Conservation (phyloP, 2,113 vertebrate genomes). For the Rhinolophus ferrumequinum region DNA sequence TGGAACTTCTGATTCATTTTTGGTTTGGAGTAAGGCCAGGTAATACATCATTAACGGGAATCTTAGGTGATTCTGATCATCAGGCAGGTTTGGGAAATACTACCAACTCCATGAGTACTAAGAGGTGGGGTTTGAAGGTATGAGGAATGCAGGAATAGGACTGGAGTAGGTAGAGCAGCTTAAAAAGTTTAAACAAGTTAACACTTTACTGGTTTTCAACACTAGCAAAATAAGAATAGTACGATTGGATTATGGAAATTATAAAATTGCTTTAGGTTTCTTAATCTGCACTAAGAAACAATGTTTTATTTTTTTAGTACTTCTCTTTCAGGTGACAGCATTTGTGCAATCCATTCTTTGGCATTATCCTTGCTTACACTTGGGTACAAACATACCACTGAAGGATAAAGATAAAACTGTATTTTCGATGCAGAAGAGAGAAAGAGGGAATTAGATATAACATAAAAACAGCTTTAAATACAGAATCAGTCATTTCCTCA, state of each 20-base stretch:
- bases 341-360: slow-evolving; percentile 1
- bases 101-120: background rate
- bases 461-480: background rate
- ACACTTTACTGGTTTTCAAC: slow-evolving; percentile 15
- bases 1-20: slow-evolving; percentile 56
- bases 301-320: background rate
- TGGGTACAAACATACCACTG: background rate
- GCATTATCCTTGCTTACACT: slow-evolving; percentile 53
- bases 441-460: slow-evolving; percentile 54
- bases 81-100: slow-evolving; percentile 29
- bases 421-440: slow-evolving; percentile 34
- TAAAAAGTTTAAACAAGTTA: background rate
- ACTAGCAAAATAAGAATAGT: slow-evolving; percentile 20
- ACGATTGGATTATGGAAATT: slow-evolving; percentile 55
- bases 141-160: background rate
- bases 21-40: background rate
- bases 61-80: slow-evolving; percentile 50
- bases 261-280: slow-evolving; percentile 46
- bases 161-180: background rate
- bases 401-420: slow-evolving; percentile 54
- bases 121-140: background rate
- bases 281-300: slow-evolving; percentile 14
- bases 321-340: slow-evolving; percentile 54
- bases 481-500: slow-evolving; percentile 51
- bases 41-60: slow-evolving; percentile 37